Evolutionary conservation across 1,140 invertebrate genomes (phyloP).

Genomic region (Drosophila erecta): DNA sequence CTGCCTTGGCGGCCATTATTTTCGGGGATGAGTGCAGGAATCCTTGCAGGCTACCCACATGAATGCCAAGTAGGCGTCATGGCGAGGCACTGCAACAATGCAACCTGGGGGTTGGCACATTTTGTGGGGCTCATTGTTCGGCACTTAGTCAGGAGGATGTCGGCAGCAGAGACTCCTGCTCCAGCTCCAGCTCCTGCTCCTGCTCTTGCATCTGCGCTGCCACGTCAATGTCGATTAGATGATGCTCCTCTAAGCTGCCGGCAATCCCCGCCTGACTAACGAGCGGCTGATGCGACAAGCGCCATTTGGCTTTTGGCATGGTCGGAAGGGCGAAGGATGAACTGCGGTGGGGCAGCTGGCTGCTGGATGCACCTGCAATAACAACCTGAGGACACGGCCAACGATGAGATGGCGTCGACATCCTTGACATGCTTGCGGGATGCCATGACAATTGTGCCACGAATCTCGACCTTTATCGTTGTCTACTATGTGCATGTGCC

Average conservation of each 20-base stretch:
- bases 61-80: conserved; percentile 41
- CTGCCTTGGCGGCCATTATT: conserved; percentile 21
- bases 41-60: conserved; percentile 21
- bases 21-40: not conserved
- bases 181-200: not conserved
- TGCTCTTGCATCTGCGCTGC: conserved; percentile 16
- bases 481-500: conserved; percentile 8
- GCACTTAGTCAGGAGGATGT: conserved; percentile 68
- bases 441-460: conserved; percentile 70
- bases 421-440: conserved; percentile 78
- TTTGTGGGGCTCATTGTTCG: conserved; percentile 72
- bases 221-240: conserved; percentile 79
- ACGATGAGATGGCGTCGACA: conserved; percentile 52
- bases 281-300: conserved; percentile 77
- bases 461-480: conserved; percentile 39
- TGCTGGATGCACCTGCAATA: conserved; percentile 40
- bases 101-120: conserved; percentile 24
- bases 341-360: not conserved
- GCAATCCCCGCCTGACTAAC: conserved; percentile 51
- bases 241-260: conserved; percentile 52
- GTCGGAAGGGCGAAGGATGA: conserved; percentile 25
- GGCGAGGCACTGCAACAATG: conserved; percentile 32
- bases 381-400: conserved; percentile 36
- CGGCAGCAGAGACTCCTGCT: conserved; percentile 28
- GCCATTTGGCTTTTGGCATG: conserved; percentile 75